phyloP scores from a whole-genome alignment of 2,113 vertebrate genomes.

The Passer montanus region DNA sequence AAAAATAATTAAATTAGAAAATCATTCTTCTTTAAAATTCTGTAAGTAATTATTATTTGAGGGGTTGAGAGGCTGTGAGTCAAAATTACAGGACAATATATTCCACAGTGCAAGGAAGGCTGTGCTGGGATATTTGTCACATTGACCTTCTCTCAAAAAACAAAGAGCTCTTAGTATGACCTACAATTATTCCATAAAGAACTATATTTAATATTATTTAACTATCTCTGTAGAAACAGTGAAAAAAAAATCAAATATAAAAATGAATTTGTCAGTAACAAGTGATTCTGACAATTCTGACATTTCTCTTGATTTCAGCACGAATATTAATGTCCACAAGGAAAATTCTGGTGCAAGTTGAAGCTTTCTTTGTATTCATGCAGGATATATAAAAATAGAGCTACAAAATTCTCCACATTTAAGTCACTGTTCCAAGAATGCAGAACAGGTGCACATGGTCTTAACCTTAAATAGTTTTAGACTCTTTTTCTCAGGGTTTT shows the following conservation, averaged over 20 bases:
- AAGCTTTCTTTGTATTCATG: neutral
- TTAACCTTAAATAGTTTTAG: neutral
- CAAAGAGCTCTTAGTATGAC: neutral
- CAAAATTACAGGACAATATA: neutral
- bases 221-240: accelerated
- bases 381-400: neutral
- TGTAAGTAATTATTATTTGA: neutral
- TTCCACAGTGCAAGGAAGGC: neutral
- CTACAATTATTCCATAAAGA: neutral
- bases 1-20: neutral
- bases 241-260: neutral
- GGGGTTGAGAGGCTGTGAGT: neutral
- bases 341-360: neutral
- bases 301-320: neutral
- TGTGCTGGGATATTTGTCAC: neutral
- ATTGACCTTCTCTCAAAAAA: neutral
- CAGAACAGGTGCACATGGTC: neutral
- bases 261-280: neutral
- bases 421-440: neutral
- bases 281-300: neutral
- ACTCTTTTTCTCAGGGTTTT: neutral
- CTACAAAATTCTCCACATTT: neutral
- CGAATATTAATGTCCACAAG: neutral
- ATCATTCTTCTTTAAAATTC: neutral
- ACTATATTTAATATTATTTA: neutral